phyloP scores from a whole-genome alignment of 2,888 invertebrate genomes.

The Aradus depressus region DNA sequence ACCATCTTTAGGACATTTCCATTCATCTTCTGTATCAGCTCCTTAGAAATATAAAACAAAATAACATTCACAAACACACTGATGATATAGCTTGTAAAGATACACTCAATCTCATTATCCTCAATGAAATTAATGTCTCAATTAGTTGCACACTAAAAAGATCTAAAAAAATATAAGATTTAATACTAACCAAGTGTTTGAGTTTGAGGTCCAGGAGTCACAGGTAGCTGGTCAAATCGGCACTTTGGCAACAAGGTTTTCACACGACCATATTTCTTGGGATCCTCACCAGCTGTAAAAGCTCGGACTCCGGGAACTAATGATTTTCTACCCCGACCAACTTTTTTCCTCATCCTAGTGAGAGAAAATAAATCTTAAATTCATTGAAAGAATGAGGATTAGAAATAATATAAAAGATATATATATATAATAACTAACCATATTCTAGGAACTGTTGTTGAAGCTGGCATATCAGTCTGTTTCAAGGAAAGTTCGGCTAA shows the following conservation, averaged over 20 bases:
- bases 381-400: too few relatives aligned
- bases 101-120: neutral
- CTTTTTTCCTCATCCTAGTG: neutral
- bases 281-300: too few relatives aligned
- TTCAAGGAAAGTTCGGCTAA: slow-evolving; percentile 12
- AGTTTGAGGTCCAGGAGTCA: slow-evolving; percentile 4
- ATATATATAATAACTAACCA: slow-evolving; percentile 18
- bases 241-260: slow-evolving; percentile 23
- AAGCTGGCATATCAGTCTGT: slow-evolving; percentile 15
- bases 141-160: slow-evolving; percentile 3
- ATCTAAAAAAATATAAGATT: neutral
- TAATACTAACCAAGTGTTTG: neutral
- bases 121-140: neutral
- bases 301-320: too few relatives aligned
- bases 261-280: slow-evolving; percentile 15
- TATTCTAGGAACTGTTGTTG: slow-evolving; percentile 12
- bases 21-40: slow-evolving; percentile 39
- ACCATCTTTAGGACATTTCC: slow-evolving; percentile 63
- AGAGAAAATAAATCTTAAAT: too few relatives aligned
- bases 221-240: slow-evolving; percentile 6
- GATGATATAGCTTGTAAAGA: neutral
- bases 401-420: too few relatives aligned
- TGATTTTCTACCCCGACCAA: slow-evolving; percentile 4
- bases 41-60: slow-evolving; percentile 8
- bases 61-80: neutral